phyloP scores from a whole-genome alignment of 2,888 invertebrate species.

The Ormyrus thymus region DNA sequence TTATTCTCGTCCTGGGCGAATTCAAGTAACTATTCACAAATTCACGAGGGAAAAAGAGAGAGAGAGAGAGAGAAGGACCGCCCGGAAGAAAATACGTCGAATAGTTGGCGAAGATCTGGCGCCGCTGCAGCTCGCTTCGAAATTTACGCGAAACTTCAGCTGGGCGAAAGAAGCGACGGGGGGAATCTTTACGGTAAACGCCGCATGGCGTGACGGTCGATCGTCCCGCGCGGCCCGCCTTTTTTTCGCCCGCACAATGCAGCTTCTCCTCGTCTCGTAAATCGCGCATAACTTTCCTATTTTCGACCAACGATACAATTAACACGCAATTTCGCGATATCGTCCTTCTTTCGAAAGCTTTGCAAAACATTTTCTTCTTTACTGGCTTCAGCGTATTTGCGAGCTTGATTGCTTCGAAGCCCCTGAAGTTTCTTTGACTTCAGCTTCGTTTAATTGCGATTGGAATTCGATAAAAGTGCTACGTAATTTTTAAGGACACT shows the following conservation, averaged over 20 bases:
- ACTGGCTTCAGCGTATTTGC: no score
- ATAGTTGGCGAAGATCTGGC: constrained; percentile 23
- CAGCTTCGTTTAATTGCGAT: no score
- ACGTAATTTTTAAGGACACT: no score
- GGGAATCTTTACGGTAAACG: constrained; percentile 30
- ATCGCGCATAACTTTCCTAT: constrained; percentile 9
- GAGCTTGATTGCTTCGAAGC: no score
- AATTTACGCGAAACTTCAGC: constrained; percentile 14
- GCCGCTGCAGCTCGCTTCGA: neutral
- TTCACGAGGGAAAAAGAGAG: neutral
- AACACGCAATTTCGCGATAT: no score
- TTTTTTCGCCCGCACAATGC: neutral
- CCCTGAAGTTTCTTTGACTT: no score
- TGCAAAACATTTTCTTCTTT: neutral
- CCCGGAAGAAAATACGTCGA: neutral
- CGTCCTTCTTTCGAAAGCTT: neutral
- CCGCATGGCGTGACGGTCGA: constrained; percentile 39
- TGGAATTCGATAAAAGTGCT: no score
- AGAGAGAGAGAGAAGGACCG: no score
- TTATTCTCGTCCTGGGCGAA: neutral
- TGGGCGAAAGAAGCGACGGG: neutral
- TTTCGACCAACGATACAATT: neutral
- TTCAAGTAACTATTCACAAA: constrained; percentile 14
- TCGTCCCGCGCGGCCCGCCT: neutral
- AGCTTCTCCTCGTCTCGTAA: constrained; percentile 23